phyloP scores from a whole-genome alignment of 2,888 invertebrate species.

The Drosophila paracracens region DNA sequence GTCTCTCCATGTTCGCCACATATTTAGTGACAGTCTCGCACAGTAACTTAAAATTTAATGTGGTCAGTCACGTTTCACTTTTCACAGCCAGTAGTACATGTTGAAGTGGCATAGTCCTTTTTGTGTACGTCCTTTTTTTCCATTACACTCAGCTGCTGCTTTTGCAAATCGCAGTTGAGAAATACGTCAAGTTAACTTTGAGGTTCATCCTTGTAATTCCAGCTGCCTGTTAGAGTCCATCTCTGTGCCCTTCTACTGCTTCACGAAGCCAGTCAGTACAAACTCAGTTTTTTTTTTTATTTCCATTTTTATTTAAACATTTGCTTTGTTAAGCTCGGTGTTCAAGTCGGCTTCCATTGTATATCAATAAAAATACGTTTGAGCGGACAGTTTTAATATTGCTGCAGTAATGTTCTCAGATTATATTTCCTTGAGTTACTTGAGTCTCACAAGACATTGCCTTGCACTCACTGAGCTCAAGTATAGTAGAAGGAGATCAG shows the following conservation, averaged over 20 bases:
- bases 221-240: neutral
- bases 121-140: slow-evolving; percentile 6
- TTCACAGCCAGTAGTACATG: slow-evolving; percentile 9
- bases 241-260: neutral
- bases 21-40: slow-evolving; percentile 22
- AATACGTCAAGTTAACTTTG: slow-evolving; percentile 22
- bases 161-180: slow-evolving; percentile 44
- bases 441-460: neutral
- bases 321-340: neutral
- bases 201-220: slow-evolving; percentile 16
- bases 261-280: slow-evolving; percentile 44
- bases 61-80: slow-evolving; percentile 28
- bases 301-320: slow-evolving; percentile 11
- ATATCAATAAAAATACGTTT: slow-evolving; percentile 1
- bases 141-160: slow-evolving; percentile 22
- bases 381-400: slow-evolving; percentile 10
- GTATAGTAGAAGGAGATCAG: neutral
- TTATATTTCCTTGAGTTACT: neutral
- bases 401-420: neutral
- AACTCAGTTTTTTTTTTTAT: neutral
- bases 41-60: slow-evolving; percentile 31
- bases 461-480: neutral
- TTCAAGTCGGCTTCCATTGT: slow-evolving; percentile 1
- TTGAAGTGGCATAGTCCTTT: slow-evolving; percentile 3
- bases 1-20: neutral